These are phyloP conservation scores for Muraenolepis orangiensis DNA, from an alignment of 2,797 vertebrate genomes.

Conservation along the genomic window DNA sequence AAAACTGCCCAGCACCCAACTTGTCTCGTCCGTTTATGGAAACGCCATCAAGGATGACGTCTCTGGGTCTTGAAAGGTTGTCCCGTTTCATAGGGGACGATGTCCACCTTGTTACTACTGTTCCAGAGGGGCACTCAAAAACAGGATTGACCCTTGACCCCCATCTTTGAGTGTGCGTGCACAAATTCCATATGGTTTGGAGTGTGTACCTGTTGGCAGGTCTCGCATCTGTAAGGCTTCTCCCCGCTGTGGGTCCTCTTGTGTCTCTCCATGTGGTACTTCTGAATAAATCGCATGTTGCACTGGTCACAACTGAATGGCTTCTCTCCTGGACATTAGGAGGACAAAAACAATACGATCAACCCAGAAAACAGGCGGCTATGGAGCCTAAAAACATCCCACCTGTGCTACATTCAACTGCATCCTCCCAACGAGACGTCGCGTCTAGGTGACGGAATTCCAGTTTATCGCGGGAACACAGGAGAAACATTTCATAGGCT, in stretches of 20 bases:
- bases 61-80: too few species aligned
- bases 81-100: too few species aligned
- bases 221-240: slow-evolving; percentile 99
- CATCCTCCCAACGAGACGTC: background rate
- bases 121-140: too few species aligned
- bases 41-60: too few species aligned
- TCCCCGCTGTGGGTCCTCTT: slow-evolving; percentile 99
- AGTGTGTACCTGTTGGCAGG: slow-evolving; percentile 86
- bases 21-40: too few species aligned
- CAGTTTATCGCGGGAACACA: background rate
- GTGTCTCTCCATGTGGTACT: slow-evolving; percentile 99
- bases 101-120: too few species aligned
- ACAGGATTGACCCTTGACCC: too few species aligned
- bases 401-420: background rate
- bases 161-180: background rate
- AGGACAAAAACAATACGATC: background rate
- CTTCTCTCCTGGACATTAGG: slow-evolving; percentile 83
- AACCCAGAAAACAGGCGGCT: background rate
- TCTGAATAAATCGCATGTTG: slow-evolving; percentile 99
- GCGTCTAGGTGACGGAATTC: background rate
- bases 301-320: slow-evolving; percentile 98
- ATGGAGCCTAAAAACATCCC: background rate
- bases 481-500: background rate
- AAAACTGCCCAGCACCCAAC: too few species aligned
- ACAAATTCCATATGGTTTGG: background rate